Evolutionary conservation across 2,888 invertebrate species (phyloP).

Genomic region (Dexiosoma caninum): DNA sequence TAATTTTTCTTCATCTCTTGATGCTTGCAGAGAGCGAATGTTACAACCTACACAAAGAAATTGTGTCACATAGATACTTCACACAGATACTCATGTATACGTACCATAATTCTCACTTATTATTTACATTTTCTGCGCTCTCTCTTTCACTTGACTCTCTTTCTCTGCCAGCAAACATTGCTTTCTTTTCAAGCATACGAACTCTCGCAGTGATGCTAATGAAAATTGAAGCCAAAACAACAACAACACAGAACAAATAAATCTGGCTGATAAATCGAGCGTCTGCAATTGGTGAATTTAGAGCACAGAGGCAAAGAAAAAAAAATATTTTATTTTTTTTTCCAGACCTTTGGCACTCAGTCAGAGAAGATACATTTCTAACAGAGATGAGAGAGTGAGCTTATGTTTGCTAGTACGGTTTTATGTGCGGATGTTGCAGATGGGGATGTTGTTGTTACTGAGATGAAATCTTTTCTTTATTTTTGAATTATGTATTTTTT

Average conservation of each 20-base stretch:
- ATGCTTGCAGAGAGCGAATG: neutral
- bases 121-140: too few relatives aligned
- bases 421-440: neutral
- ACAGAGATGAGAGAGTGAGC: slow-evolving; percentile 14
- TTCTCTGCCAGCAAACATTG: neutral
- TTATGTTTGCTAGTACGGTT: neutral
- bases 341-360: neutral
- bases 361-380: neutral
- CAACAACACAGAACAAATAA: slow-evolving; percentile 49
- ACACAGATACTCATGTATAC: slow-evolving; percentile 63
- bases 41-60: neutral
- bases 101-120: slow-evolving; percentile 8
- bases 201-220: slow-evolving; percentile 33
- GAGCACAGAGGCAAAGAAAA: slow-evolving; percentile 17
- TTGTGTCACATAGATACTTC: slow-evolving; percentile 60
- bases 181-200: neutral
- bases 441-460: slow-evolving; percentile 43
- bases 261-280: slow-evolving; percentile 65
- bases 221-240: slow-evolving; percentile 46
- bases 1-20: neutral
- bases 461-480: slow-evolving; percentile 50
- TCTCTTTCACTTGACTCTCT: neutral
- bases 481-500: neutral
- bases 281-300: slow-evolving; percentile 60
- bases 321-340: neutral